phyloP scores from a whole-genome alignment of 1,140 invertebrate genomes.

The Diachasma alloeum region DNA sequence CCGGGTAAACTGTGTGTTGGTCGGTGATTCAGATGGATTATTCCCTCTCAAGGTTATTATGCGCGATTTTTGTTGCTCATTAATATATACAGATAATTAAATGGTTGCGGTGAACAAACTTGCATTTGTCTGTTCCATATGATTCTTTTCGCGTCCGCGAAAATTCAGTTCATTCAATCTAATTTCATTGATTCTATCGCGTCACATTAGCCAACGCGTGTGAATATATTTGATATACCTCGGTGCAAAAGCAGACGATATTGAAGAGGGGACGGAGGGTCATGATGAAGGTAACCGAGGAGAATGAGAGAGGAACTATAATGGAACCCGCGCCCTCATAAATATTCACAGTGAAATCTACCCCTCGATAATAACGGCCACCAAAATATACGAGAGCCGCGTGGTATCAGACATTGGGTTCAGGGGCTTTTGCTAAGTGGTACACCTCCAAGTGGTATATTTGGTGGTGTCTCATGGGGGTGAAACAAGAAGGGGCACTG shows the following conservation, averaged over 20 bases:
- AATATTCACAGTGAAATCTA: slow-evolving; percentile 65
- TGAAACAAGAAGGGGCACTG: slow-evolving; percentile 1
- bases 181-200: not conserved
- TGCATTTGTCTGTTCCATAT: too few relatives aligned
- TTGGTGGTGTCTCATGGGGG: not conserved
- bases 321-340: slow-evolving; percentile 45
- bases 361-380: slow-evolving; percentile 62
- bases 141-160: too few relatives aligned
- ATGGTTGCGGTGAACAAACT: too few relatives aligned
- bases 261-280: not conserved
- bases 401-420: slow-evolving; percentile 42
- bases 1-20: not conserved
- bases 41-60: not conserved
- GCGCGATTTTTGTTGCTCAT: not conserved
- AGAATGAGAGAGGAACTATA: slow-evolving; percentile 14
- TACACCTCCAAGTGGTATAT: too few relatives aligned
- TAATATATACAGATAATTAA: too few relatives aligned
- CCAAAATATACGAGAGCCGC: slow-evolving; percentile 51
- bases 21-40: not conserved
- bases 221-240: not conserved
- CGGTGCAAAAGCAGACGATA: slow-evolving; percentile 13
- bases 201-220: not conserved
- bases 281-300: slow-evolving; percentile 19
- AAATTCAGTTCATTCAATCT: not conserved
- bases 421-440: slow-evolving; percentile 2